These are phyloP conservation scores for Conops quadrifasciatus DNA, from an alignment of 2,888 invertebrate species.

Conservation along the genomic window DNA sequence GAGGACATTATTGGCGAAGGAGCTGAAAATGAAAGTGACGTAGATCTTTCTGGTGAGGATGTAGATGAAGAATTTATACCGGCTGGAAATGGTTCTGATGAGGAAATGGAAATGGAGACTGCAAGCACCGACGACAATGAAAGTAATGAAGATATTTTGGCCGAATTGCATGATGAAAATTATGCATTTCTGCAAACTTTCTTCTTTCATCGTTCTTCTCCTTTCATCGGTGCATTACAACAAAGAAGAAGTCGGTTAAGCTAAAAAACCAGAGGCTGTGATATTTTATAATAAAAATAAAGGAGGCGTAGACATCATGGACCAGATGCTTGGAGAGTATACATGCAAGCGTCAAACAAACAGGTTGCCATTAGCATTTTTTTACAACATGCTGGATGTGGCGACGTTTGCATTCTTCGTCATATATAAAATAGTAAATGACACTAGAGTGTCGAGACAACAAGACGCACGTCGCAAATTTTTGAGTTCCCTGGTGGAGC, in stretches of 20 bases:
- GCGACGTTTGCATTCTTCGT: neutral
- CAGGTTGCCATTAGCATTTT: constrained; percentile 22
- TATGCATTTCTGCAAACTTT: constrained; percentile 3
- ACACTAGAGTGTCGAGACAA: neutral
- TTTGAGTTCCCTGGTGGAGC: neutral
- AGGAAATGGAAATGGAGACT: neutral
- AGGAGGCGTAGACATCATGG: constrained; percentile 31
- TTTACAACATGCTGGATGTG: constrained; percentile 12
- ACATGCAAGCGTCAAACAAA: constrained; percentile 23
- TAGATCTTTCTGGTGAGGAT: neutral
- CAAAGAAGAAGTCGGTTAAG: neutral
- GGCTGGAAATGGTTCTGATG: neutral
- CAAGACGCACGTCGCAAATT: neutral
- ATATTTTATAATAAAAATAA: constrained; percentile 26
- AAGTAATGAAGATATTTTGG: neutral
- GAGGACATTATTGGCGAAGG: neutral
- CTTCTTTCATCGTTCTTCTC: constrained; percentile 3
- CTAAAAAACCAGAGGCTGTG: constrained; percentile 19
- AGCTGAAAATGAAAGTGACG: neutral
- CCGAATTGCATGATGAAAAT: neutral
- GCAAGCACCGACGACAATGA: neutral
- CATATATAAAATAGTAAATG: neutral
- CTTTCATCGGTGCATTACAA: constrained; percentile 2
- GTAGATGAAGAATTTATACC: neutral
- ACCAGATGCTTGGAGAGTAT: constrained; percentile 31